phyloP scores from a whole-genome alignment of 2,888 invertebrate species.

The Tenthredo scrophulariae region DNA sequence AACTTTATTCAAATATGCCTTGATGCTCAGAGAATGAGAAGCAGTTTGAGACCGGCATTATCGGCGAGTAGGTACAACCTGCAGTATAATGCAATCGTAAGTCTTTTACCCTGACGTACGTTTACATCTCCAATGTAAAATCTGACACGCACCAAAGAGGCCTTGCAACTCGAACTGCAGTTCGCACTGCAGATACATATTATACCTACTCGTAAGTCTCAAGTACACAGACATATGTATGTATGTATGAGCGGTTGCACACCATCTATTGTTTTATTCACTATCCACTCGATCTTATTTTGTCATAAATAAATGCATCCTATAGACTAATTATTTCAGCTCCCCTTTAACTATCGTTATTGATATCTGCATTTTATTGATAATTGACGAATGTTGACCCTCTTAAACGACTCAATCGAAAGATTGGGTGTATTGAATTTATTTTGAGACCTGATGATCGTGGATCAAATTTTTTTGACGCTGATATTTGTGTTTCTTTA shows the following conservation, averaged over 20 bases:
- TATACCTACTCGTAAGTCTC: not conserved
- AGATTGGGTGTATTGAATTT: not conserved
- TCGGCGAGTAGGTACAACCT: constrained; percentile 28
- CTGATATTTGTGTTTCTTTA: not conserved
- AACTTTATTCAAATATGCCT: constrained; percentile 32
- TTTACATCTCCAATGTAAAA: constrained; percentile 31
- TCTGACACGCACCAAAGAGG: constrained; percentile 31
- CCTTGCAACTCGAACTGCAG: constrained; percentile 5
- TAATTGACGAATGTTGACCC: too few species aligned
- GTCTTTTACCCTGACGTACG: constrained; percentile 20
- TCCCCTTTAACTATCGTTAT: not conserved
- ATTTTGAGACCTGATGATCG: not conserved
- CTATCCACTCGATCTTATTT: not conserved
- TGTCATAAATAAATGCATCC: not conserved
- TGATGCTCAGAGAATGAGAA: constrained; percentile 31
- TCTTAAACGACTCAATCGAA: too few species aligned
- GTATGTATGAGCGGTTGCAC: not conserved
- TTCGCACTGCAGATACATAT: not conserved
- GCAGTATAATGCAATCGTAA: constrained; percentile 41
- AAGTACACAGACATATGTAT: not conserved
- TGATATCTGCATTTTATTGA: not conserved
- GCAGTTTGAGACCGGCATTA: constrained; percentile 7
- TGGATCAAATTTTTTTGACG: not conserved
- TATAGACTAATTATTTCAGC: not conserved
- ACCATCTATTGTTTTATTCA: constrained; percentile 39